These are phyloP conservation scores for Fopius arisanus DNA, from an alignment of 1,140 invertebrate genomes.

Conservation along the genomic window DNA sequence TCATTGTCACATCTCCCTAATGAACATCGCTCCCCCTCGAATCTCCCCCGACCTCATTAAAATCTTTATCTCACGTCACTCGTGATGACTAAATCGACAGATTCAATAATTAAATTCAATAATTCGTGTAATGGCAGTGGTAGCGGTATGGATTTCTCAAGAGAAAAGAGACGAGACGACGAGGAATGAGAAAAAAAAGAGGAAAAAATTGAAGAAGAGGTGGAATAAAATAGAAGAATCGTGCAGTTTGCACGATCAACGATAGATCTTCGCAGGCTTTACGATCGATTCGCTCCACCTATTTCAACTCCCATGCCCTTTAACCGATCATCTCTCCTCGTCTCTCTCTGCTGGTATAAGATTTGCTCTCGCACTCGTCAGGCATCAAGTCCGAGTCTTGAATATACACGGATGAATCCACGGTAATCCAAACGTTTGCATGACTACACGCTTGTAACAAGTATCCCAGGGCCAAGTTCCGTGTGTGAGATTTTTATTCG, in stretches of 20 bases:
- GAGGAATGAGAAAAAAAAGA: neutral
- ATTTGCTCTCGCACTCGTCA: neutral
- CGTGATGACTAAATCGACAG: neutral
- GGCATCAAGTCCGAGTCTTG: neutral
- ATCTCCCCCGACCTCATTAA: neutral
- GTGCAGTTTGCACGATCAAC: constrained; percentile 23
- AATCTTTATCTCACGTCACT: neutral
- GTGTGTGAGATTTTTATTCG: neutral
- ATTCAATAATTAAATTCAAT: neutral
- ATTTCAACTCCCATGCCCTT: constrained; percentile 30
- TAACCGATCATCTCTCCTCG: neutral
- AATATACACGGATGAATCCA: constrained; percentile 1
- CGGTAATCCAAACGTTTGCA: constrained; percentile 15
- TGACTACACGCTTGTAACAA: constrained; percentile 16
- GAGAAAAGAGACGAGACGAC: neutral
- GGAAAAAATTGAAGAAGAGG: neutral
- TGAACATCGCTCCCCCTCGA: neutral
- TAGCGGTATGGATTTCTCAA: neutral
- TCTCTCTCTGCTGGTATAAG: neutral
- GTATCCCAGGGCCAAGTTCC: constrained; percentile 2
- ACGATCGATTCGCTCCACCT: constrained; percentile 25
- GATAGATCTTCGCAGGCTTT: constrained; percentile 17
- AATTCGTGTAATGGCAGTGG: neutral
- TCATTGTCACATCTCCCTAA: neutral
- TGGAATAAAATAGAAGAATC: constrained; percentile 8